Base-by-base conservation (phyloP, 2,888 invertebrate genomes). In the Serrognathus titanus region DNA sequence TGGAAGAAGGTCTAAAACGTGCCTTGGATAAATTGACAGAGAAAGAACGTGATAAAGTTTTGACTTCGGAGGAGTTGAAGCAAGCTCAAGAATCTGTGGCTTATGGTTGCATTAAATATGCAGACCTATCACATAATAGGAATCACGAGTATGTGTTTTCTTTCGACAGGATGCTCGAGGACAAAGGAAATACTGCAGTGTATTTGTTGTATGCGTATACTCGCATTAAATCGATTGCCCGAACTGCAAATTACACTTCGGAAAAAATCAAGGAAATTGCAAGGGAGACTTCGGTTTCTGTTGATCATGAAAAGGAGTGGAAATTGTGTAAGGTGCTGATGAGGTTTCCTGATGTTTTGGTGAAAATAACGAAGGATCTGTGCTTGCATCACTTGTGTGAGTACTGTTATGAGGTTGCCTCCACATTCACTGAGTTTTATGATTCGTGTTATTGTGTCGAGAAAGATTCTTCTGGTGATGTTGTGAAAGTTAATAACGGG, bases 91-190 rank as follows among this genome's bases (percentile, higher is more conserved):
- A 94, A 79, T 89, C 97, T 0, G 86, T 99, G 0, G 98, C 98
- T 0, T 98, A 96, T 76, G 97, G 98, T 3, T 99, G 99, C 74
- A 96, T 99, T 55, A 99, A 97, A 76, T 99, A 99, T 77, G 91
- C 98, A 3, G 99, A 99, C 81, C 82, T 99, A 48, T 92, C 90
- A 10, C 96, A 97, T 71, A 96, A 96, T 75, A 85, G 97, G 59
- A 86, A 85, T 55, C 91, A 92, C 74, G 98, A 98, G 73, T 99
- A 99, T 74, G 86, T 98, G 1, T 99, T 99, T 79, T 97, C 97
- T 1, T 99, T 97, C 78, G 97, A 99, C 72, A 95, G 95, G 78
- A 99, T 99, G 99, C 81, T 99, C 62, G 97, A 99, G 72, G 98
- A 99, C 75, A 91, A 92, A 74, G 99, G 99, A 8, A 99, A 99